Evolutionary conservation across 2,113 vertebrate species (phyloP).

Genomic region (Litocranius walleri): DNA sequence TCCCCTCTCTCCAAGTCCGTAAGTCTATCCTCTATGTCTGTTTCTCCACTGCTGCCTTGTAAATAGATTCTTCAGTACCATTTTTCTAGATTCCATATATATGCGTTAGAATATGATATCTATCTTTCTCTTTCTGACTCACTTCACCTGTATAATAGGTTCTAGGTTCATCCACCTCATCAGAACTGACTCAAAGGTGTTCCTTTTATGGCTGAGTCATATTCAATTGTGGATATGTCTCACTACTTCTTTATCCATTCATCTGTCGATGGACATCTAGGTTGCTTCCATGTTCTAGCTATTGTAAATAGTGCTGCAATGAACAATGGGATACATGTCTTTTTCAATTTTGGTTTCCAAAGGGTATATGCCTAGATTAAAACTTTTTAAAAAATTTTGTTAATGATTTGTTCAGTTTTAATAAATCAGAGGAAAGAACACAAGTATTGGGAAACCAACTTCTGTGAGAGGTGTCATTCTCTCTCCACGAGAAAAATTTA

Average conservation of each 20-base stretch:
- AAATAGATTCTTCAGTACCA: not conserved
- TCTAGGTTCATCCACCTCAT: not conserved
- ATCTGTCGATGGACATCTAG: not conserved
- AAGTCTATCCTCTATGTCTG: not conserved
- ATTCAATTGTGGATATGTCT: not conserved
- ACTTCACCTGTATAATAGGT: not conserved
- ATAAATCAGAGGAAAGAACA: constrained; percentile 59
- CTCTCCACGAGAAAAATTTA: not conserved
- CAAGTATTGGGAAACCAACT: constrained; percentile 18
- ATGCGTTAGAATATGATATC: not conserved
- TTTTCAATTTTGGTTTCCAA: not conserved
- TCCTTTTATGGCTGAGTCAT: not conserved
- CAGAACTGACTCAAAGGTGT: not conserved
- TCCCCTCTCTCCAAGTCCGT: not conserved
- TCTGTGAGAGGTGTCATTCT: constrained; percentile 28
- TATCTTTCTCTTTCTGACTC: not conserved
- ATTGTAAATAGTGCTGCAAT: not conserved
- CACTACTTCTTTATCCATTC: not conserved
- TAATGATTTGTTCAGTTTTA: constrained; percentile 15
- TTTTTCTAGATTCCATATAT: not conserved
- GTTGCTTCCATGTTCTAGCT: not conserved
- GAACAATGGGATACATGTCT: not conserved
- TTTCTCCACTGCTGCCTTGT: not conserved
- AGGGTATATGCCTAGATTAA: not conserved
- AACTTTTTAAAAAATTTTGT: not conserved